These are phyloP conservation scores for Meloidogyne chitwoodi DNA, from an alignment of 1,140 invertebrate genomes.

Conservation along the genomic window DNA sequence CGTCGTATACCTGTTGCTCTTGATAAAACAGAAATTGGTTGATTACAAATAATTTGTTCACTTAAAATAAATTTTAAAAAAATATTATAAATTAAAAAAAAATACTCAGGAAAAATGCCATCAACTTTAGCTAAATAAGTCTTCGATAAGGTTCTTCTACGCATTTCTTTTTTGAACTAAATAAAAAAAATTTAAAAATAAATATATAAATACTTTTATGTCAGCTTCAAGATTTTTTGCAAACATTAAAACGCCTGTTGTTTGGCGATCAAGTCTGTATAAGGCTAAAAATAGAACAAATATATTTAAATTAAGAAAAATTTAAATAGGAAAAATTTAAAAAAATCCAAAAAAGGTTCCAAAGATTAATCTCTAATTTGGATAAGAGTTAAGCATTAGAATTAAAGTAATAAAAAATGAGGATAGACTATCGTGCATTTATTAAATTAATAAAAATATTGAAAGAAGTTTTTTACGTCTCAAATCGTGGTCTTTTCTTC, in stretches of 20 bases:
- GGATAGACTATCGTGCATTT: no score
- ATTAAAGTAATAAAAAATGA: no score
- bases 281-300: constrained; percentile 22
- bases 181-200: constrained; percentile 23
- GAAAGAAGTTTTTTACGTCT: constrained; percentile 15
- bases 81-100: constrained; percentile 17
- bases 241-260: constrained; percentile 86
- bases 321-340: not conserved
- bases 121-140: constrained; percentile 94
- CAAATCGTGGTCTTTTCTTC: constrained; percentile 33
- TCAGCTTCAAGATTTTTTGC: constrained; percentile 69
- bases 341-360: not conserved
- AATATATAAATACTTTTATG: constrained; percentile 30
- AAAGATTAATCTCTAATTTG: no score
- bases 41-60: constrained; percentile 75
- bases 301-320: not conserved
- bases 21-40: constrained; percentile 87
- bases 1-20: constrained; percentile 92
- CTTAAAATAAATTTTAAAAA: constrained; percentile 64
- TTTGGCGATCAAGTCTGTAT: constrained; percentile 73
- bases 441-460: no score
- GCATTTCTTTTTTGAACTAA: constrained; percentile 72
- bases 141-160: constrained; percentile 68
- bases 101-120: constrained; percentile 90
- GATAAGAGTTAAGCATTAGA: no score